Conservation (phyloP, 2,113 vertebrate species). For the Aspiorhynchus laticeps region DNA sequence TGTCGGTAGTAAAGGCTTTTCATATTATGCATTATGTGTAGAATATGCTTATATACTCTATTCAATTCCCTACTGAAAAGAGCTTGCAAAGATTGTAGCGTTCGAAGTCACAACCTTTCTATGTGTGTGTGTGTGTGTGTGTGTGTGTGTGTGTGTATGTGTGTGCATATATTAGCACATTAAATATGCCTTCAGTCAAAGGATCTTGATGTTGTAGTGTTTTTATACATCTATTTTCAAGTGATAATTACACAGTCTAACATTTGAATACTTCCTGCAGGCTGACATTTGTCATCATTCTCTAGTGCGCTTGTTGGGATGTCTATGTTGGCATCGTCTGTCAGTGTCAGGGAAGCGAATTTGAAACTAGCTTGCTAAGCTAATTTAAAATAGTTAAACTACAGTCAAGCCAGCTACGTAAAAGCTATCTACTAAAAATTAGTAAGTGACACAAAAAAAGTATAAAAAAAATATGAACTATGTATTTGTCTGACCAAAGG, state of each 20-base stretch:
- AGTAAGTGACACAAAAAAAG: background rate
- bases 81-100: background rate
- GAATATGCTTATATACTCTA: background rate
- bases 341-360: background rate
- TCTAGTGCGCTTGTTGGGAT: background rate
- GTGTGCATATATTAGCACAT: conserved; percentile 22
- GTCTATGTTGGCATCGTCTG: background rate
- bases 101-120: background rate
- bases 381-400: background rate
- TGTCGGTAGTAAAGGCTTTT: background rate
- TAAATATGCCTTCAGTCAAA: conserved; percentile 8
- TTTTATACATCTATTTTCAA: conserved; percentile 26
- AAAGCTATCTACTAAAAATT: background rate
- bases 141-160: background rate
- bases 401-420: background rate
- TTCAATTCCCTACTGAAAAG: background rate
- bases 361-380: background rate
- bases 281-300: background rate
- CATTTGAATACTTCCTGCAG: conserved; percentile 22
- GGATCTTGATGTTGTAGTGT: conserved; percentile 21
- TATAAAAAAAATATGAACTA: background rate
- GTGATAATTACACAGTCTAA: conserved; percentile 18
- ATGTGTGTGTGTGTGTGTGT: background rate
- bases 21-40: background rate
- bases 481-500: background rate